Conservation (phyloP, 2,888 invertebrate species). For the Quadroppia sp. region DNA sequence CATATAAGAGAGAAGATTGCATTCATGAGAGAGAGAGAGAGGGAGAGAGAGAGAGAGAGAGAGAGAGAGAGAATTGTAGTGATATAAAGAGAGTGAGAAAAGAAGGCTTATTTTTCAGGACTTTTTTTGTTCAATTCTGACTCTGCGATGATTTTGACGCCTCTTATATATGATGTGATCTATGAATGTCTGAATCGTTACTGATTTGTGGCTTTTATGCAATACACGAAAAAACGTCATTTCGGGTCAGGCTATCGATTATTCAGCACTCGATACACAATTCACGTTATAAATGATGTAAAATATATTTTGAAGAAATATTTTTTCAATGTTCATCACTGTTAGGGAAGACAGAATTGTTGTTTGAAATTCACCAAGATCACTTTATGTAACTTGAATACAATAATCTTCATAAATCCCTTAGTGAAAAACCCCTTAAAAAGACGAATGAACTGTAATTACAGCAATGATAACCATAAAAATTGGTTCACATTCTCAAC, state of each 20-base stretch:
- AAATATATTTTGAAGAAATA: no score
- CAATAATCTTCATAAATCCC: no score
- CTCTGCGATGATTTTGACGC: constrained; percentile 27
- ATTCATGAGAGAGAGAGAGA: background rate
- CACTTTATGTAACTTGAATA: no score
- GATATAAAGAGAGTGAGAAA: background rate
- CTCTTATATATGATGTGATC: constrained; percentile 37
- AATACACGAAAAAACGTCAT: constrained; percentile 36
- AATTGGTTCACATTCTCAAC: constrained; percentile 28
- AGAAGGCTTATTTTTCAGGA: constrained; percentile 30
- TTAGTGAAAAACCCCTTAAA: no score
- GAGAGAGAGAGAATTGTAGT: background rate
- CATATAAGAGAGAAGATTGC: no score
- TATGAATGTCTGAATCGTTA: constrained; percentile 32
- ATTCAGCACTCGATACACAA: constrained; percentile 34
- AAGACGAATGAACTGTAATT: no score
- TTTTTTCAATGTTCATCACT: no score
- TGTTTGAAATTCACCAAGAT: no score
- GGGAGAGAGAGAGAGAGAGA: constrained; percentile 4
- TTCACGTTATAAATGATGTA: no score
- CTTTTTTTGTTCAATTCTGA: background rate
- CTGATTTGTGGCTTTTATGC: constrained; percentile 37
- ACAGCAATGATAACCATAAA: background rate
- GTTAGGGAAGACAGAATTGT: no score
- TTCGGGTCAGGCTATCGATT: constrained; percentile 28